Evolutionary conservation across 2,797 vertebrate species (phyloP).

Genomic region (Paguma larvata): DNA sequence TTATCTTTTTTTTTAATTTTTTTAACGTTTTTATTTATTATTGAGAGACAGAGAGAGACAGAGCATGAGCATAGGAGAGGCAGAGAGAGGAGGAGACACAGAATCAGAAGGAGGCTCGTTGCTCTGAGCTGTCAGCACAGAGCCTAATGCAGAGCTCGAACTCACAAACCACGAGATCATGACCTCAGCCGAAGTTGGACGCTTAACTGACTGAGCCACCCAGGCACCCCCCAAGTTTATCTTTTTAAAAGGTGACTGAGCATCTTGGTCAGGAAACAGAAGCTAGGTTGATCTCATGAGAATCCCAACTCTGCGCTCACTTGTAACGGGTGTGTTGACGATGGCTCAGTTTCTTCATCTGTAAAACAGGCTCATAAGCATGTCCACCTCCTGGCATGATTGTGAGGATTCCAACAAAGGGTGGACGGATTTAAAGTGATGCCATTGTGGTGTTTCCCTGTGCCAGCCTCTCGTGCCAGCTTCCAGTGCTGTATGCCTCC

Average conservation of each 20-base stretch:
- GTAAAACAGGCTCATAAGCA: background rate
- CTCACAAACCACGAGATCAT: no score
- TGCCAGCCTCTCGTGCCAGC: background rate
- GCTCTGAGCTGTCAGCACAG: no score
- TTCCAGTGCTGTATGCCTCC: background rate
- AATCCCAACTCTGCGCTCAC: background rate
- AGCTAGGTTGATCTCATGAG: background rate
- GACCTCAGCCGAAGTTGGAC: no score
- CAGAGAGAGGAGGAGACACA: no score
- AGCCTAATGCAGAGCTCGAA: no score
- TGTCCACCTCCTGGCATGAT: background rate
- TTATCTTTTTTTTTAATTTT: background rate
- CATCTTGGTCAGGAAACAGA: background rate
- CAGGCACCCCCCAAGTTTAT: no score
- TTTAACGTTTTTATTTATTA: no score
- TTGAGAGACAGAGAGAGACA: no score
- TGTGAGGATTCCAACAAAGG: background rate
- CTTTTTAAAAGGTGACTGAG: background rate
- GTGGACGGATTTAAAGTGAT: background rate
- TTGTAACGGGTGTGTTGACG: background rate
- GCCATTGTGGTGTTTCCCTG: background rate
- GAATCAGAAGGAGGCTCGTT: no score
- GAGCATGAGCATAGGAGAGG: no score
- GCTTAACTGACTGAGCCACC: no score
- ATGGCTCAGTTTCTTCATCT: background rate